phyloP scores from a whole-genome alignment of 2,797 vertebrate species.

The Sardinella longiceps region DNA sequence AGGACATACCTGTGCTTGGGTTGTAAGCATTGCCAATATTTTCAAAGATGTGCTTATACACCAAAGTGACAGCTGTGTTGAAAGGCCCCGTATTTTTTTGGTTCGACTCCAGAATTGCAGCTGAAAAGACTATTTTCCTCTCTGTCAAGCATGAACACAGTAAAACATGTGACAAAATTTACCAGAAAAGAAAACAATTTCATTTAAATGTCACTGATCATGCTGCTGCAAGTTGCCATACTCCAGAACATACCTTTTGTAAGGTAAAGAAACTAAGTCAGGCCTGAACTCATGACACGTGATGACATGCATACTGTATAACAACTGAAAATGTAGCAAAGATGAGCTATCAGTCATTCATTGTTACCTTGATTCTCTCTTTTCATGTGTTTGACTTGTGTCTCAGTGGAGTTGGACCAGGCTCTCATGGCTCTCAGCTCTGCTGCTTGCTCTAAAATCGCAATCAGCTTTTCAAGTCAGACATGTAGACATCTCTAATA shows the following conservation, averaged over 20 bases:
- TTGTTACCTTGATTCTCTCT: not conserved
- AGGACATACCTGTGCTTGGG: not conserved
- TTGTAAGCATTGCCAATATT: not conserved
- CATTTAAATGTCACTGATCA: no score
- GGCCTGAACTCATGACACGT: no score
- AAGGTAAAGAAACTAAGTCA: no score
- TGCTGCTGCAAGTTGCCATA: no score
- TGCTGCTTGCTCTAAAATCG: not conserved
- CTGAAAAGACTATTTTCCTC: not conserved
- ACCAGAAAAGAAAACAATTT: no score
- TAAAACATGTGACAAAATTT: no score
- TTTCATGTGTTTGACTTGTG: not conserved
- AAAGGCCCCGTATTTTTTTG: not conserved
- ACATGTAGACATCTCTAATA: no score
- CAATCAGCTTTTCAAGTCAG: no score
- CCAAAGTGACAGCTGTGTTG: not conserved
- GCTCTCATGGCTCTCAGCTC: not conserved
- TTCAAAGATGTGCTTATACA: not conserved
- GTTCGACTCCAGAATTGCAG: not conserved
- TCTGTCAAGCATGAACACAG: not conserved
- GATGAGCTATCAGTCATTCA: no score
- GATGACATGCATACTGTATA: no score
- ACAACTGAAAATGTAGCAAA: no score
- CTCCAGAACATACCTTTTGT: no score
- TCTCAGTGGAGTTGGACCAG: not conserved